Conservation (phyloP, 2,888 invertebrate species). For the Ophraella communa region DNA sequence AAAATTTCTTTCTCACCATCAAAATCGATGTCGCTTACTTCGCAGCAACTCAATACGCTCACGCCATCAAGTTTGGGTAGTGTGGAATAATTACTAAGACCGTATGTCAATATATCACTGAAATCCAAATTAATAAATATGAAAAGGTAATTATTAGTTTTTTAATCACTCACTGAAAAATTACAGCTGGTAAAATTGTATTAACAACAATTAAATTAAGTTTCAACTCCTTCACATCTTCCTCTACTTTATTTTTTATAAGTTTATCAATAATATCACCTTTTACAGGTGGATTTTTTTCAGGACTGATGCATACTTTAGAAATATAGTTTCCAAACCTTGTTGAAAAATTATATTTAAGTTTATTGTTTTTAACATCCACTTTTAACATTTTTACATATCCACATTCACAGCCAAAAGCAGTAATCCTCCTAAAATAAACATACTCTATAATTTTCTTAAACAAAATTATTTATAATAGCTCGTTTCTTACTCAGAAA, state of each 20-base stretch:
- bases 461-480: slow-evolving; percentile 2
- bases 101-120: slow-evolving; percentile 62
- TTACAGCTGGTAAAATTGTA: slow-evolving; percentile 64
- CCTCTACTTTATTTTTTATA: not conserved
- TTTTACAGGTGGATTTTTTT: slow-evolving; percentile 34
- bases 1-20: slow-evolving; percentile 73
- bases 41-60: slow-evolving; percentile 68
- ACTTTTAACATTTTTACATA: slow-evolving; percentile 63
- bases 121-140: slow-evolving; percentile 42
- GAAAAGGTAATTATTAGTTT: not conserved
- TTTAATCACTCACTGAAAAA: slow-evolving; percentile 63
- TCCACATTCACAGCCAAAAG: slow-evolving; percentile 69
- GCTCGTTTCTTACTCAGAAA: slow-evolving; percentile 56
- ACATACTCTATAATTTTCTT: not conserved
- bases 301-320: slow-evolving; percentile 62
- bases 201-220: slow-evolving; percentile 66
- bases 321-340: slow-evolving; percentile 65
- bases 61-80: slow-evolving; percentile 63
- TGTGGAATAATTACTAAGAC: slow-evolving; percentile 59
- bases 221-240: slow-evolving; percentile 36
- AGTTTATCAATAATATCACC: not conserved
- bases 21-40: slow-evolving; percentile 73
- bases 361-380: slow-evolving; percentile 60
- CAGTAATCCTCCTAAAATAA: slow-evolving; percentile 63
- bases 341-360: slow-evolving; percentile 62